Evolutionary conservation across 2,888 invertebrate genomes (phyloP).

Genomic region (Andrena hattorfiana): DNA sequence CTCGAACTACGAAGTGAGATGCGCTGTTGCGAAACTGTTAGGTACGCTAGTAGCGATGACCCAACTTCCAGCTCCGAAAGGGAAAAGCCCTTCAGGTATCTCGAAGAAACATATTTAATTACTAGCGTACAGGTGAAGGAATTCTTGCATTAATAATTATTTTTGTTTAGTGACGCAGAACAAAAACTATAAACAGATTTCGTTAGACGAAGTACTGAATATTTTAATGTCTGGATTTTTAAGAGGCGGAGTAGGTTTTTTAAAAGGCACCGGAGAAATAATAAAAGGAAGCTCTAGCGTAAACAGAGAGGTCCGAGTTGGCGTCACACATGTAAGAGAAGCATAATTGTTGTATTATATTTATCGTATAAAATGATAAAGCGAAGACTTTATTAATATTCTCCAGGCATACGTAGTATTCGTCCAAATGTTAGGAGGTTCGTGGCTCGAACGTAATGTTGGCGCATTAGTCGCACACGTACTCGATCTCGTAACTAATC

Average conservation of each 20-base stretch:
- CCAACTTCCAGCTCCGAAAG: conserved; percentile 88
- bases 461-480: conserved; percentile 95
- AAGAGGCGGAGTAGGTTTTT: conserved; percentile 96
- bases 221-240: conserved; percentile 97
- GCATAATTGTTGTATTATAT: conserved; percentile 17
- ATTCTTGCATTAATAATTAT: neutral
- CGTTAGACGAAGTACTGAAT: conserved; percentile 95
- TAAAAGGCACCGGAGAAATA: conserved; percentile 97
- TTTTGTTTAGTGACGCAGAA: conserved; percentile 86
- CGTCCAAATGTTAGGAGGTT: conserved; percentile 96
- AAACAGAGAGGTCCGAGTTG: conserved; percentile 97
- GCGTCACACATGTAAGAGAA: conserved; percentile 95
- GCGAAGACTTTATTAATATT: conserved; percentile 38
- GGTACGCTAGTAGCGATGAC: conserved; percentile 95
- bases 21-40: conserved; percentile 96
- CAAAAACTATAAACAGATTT: conserved; percentile 89
- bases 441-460: conserved; percentile 97
- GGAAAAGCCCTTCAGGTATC: conserved; percentile 85
- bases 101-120: neutral
- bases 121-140: neutral
- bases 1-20: conserved; percentile 96
- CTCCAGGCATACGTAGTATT: conserved; percentile 97
- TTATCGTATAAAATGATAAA: conserved; percentile 12
- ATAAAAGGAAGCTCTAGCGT: conserved; percentile 97
- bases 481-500: conserved; percentile 96